A percentile compares a stretch with the other conserved stretches of the same genome.
These are phyloP conservation scores for Volucella inanis DNA, from an alignment of 2,888 invertebrate genomes.

Conservation along the genomic window DNA sequence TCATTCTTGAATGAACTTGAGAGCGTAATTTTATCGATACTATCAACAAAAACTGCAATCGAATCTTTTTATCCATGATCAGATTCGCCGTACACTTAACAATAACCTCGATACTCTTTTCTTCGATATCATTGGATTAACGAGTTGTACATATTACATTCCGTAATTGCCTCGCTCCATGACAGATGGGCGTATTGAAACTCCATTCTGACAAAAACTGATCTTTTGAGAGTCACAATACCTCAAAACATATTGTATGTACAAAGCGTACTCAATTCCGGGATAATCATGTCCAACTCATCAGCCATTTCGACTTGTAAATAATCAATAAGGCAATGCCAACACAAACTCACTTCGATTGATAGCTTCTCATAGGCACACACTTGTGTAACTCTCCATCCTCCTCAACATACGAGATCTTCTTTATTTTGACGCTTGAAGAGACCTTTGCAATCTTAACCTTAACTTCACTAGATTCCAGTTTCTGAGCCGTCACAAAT, in stretches of 20 bases:
- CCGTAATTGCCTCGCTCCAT: conserved; percentile 83
- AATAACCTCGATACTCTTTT: conserved; percentile 81
- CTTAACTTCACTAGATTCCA: conserved; percentile 87
- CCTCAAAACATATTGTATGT: conserved; percentile 86
- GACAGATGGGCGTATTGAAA: conserved; percentile 86
- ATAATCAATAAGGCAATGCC: conserved; percentile 86
- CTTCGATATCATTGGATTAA: conserved; percentile 83
- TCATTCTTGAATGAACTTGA: conserved; percentile 84
- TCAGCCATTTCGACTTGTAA: conserved; percentile 80
- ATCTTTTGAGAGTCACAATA: conserved; percentile 82
- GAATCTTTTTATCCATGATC: conserved; percentile 82
- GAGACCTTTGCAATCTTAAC: conserved; percentile 85
- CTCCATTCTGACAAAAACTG: conserved; percentile 82
- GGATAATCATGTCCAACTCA: conserved; percentile 83
- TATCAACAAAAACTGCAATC: conserved; percentile 85
- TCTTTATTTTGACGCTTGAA: conserved; percentile 81
- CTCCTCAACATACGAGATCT: conserved; percentile 82
- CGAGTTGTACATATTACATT: conserved; percentile 84
- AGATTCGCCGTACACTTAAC: conserved; percentile 83
- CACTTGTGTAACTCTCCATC: conserved; percentile 83
- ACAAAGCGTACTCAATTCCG: conserved; percentile 89
- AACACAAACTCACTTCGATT: conserved; percentile 86
- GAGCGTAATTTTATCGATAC: conserved; percentile 86
- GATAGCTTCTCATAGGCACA: conserved; percentile 84
- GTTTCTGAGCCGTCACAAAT: conserved; percentile 89